Percentiles rank a stretch among this genome's conserved stretches.
phyloP scores from a whole-genome alignment of 2,797 vertebrate genomes.

The Sebastes iracundus region DNA sequence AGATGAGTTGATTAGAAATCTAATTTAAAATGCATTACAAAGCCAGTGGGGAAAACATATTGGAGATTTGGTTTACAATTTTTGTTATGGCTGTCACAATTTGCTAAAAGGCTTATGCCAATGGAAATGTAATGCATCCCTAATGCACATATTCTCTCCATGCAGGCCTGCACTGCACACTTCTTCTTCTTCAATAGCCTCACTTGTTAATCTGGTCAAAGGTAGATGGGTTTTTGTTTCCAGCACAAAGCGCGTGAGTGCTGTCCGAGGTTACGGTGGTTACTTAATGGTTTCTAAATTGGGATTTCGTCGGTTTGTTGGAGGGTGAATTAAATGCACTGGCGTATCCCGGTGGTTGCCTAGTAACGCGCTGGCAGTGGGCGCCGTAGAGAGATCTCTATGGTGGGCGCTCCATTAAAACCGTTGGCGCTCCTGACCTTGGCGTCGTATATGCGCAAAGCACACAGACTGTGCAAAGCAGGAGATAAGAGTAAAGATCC shows the following conservation, averaged over 20 bases:
- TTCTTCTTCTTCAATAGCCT: conserved; percentile 11
- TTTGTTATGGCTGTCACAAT: not conserved
- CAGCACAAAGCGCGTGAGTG: conserved; percentile 23
- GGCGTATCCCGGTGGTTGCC: conserved; percentile 83
- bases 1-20: conserved; percentile 6
- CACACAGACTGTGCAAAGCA: conserved; percentile 76
- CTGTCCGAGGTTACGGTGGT: conserved; percentile 54
- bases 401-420: conserved; percentile 82
- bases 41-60: not conserved
- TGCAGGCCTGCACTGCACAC: conserved; percentile 33
- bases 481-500: conserved; percentile 74
- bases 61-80: not conserved
- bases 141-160: conserved; percentile 12
- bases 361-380: conserved; percentile 85
- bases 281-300: conserved; percentile 76
- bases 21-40: conserved; percentile 19
- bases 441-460: conserved; percentile 85
- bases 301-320: conserved; percentile 64
- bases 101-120: conserved; percentile 8
- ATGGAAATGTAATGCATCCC: conserved; percentile 27
- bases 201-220: conserved; percentile 38
- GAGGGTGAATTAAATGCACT: conserved; percentile 73
- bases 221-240: conserved; percentile 13
- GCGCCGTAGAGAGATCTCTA: conserved; percentile 77
- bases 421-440: conserved; percentile 87